These are phyloP conservation scores for Drosophila kokeensis DNA, from an alignment of 2,888 invertebrate species.

Conservation along the genomic window DNA sequence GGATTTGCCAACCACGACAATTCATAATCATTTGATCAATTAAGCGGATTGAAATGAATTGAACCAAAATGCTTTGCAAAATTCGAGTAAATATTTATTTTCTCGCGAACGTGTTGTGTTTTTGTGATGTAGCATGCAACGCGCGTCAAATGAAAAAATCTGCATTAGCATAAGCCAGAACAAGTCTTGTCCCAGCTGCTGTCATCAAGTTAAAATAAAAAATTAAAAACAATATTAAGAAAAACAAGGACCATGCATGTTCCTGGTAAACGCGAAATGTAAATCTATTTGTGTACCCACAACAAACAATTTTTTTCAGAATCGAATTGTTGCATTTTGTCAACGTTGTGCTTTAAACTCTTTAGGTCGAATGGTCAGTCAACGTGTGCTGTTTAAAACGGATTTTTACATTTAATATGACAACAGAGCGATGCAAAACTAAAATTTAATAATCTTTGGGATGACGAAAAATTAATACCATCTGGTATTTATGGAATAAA, in stretches of 20 bases:
- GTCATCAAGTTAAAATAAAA: too few relatives aligned
- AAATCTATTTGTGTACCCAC: constrained; percentile 4
- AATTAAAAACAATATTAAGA: background rate
- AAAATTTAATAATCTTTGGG: background rate
- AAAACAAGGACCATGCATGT: background rate
- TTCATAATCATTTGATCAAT: background rate
- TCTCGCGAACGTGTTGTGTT: background rate
- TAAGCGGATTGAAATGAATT: constrained; percentile 1
- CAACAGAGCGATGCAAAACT: background rate
- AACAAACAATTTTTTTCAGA: constrained; percentile 11
- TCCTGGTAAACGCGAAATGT: background rate
- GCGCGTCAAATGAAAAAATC: constrained; percentile 15
- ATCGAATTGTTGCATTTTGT: constrained; percentile 7
- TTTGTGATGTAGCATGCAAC: constrained; percentile 14
- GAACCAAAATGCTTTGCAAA: background rate
- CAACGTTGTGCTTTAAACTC: constrained; percentile 3
- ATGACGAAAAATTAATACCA: background rate
- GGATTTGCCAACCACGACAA: background rate
- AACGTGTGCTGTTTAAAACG: background rate
- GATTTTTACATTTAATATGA: background rate
- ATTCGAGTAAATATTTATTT: background rate
- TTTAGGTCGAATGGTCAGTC: constrained; percentile 1
- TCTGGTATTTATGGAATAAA: background rate
- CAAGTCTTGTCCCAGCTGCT: background rate
- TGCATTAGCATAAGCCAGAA: constrained; percentile 25